A percentile compares a stretch with the other conserved stretches of the same genome.
Conservation (phyloP, 1,140 invertebrate species). For the Coptotermes formosanus region DNA sequence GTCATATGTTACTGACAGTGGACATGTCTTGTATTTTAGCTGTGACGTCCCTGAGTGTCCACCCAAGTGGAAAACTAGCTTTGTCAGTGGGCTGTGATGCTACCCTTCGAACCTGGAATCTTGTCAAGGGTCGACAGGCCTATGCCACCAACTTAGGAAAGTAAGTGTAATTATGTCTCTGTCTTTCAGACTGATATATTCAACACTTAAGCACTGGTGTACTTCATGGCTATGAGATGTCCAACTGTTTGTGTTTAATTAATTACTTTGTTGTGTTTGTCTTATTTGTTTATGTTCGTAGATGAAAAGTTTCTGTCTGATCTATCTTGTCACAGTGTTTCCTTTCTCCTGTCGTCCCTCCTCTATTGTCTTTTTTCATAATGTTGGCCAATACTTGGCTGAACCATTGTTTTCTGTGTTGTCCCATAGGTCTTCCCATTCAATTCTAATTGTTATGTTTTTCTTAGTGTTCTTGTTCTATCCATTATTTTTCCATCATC, state of each 20-base stretch:
- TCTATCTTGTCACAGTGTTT: too few relatives aligned
- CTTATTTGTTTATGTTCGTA: conserved; percentile 55
- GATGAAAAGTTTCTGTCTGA: conserved; percentile 36
- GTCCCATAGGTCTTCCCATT: too few relatives aligned
- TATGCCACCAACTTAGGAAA: conserved; percentile 80
- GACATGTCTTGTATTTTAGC: conserved; percentile 42
- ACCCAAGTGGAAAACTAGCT: conserved; percentile 86
- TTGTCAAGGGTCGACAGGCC: conserved; percentile 84
- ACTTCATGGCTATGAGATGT: conserved; percentile 31
- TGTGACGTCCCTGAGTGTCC: conserved; percentile 71
- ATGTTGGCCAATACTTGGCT: too few relatives aligned
- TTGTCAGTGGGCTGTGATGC: conserved; percentile 82
- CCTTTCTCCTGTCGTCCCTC: background rate
- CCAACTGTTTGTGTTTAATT: conserved; percentile 37
- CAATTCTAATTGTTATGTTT: background rate
- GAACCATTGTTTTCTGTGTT: too few relatives aligned
- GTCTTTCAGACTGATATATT: background rate
- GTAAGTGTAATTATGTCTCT: conserved; percentile 37
- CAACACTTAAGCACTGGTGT: background rate
- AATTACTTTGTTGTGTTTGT: conserved; percentile 41
- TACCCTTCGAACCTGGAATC: conserved; percentile 88
- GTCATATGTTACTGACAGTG: background rate
- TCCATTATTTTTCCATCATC: background rate
- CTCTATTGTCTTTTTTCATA: too few relatives aligned
- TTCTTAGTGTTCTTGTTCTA: background rate